Evolutionary conservation across 64 coral and sea anemone genomes (phyloP).

Genomic region (Montipora efflorescens): DNA sequence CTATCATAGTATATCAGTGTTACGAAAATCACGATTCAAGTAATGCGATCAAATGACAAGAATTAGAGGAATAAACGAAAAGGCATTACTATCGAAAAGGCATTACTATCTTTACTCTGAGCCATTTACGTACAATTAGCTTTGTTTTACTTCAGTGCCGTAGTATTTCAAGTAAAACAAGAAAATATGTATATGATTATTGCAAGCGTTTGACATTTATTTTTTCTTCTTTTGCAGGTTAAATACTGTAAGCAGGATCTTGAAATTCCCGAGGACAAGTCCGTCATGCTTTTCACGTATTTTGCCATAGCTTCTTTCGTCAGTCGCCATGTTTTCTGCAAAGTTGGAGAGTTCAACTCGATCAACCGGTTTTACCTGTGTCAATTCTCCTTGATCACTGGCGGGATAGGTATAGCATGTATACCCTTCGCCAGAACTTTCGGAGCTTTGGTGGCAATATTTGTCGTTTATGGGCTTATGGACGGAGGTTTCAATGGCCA

Average conservation of each 20-base stretch:
- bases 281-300: slow-evolving; percentile 40
- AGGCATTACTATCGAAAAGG: too few relatives aligned
- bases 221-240: slow-evolving; percentile 13
- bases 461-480: slow-evolving; percentile 48
- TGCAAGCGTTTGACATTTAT: background rate
- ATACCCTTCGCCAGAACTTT: slow-evolving; percentile 28
- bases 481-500: slow-evolving; percentile 41
- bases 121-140: too few relatives aligned
- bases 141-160: background rate
- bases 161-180: background rate
- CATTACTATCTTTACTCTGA: too few relatives aligned
- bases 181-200: background rate
- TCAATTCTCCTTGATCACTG: slow-evolving; percentile 10
- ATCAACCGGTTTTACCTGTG: slow-evolving; percentile 50
- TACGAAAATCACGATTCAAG: too few relatives aligned
- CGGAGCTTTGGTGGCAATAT: background rate
- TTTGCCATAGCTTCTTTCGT: slow-evolving; percentile 46
- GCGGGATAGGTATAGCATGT: slow-evolving; percentile 27
- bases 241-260: slow-evolving; percentile 45
- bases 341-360: slow-evolving; percentile 36
- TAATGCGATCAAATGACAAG: too few relatives aligned
- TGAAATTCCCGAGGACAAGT: slow-evolving; percentile 1
- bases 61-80: too few relatives aligned
- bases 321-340: slow-evolving; percentile 44
- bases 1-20: too few relatives aligned